Evolutionary conservation across 2,113 vertebrate genomes (phyloP).

Genomic region (Centropus bengalensis): DNA sequence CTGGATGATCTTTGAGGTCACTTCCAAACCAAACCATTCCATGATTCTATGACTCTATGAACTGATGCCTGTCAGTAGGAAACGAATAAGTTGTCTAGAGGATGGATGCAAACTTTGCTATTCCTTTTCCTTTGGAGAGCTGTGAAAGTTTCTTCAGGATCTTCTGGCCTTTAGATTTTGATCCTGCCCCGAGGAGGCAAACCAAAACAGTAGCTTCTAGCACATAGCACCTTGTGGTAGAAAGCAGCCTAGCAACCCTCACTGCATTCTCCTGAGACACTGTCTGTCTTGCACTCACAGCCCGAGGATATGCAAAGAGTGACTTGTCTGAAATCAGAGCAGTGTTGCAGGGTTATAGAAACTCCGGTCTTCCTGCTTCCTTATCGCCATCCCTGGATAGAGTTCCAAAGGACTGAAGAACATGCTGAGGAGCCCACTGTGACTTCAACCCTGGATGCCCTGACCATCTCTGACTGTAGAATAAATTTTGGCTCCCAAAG

Average conservation of each 20-base stretch:
- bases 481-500: neutral
- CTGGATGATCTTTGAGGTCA: too few species aligned
- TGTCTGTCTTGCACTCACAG: neutral
- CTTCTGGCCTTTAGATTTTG: neutral
- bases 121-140: neutral
- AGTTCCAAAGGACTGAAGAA: neutral
- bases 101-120: neutral
- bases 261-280: neutral
- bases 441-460: neutral
- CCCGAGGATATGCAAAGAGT: neutral
- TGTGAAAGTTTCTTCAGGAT: neutral
- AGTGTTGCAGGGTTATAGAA: neutral
- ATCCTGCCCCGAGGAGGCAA: neutral
- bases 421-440: neutral
- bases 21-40: too few species aligned
- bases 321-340: neutral
- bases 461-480: neutral
- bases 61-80: neutral
- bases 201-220: neutral
- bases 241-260: neutral
- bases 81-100: neutral
- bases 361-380: neutral
- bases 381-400: neutral
- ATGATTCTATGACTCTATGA: neutral
- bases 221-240: neutral